Evolutionary conservation across 2,797 vertebrate genomes (phyloP).

Genomic region (Pelochelys cantorii): DNA sequence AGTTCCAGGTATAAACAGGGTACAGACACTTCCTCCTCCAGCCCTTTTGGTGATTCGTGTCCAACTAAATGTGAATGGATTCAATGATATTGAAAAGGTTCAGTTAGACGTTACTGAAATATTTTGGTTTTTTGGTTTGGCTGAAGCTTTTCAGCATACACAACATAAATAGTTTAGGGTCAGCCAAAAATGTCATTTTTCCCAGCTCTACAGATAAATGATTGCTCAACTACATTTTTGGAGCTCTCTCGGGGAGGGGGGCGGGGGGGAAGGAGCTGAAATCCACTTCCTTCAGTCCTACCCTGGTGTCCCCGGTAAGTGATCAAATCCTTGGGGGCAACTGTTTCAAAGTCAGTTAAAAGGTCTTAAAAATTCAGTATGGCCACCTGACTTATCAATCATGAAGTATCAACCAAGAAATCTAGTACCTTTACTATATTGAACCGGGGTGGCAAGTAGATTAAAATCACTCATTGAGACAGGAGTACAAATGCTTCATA

Average conservation of each 20-base stretch:
- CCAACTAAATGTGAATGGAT: background rate
- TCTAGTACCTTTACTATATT: background rate
- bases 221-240: background rate
- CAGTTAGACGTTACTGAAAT: background rate
- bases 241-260: fast-evolving
- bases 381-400: background rate
- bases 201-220: background rate
- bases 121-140: background rate
- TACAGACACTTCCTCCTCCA: background rate
- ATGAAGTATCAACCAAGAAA: background rate
- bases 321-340: background rate
- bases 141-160: background rate
- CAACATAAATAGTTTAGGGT: background rate
- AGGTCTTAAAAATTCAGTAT: background rate
- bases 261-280: background rate
- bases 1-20: background rate
- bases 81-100: background rate
- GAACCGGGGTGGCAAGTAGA: background rate
- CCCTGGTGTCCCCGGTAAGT: background rate
- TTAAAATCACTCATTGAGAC: background rate
- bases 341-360: background rate
- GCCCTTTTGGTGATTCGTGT: background rate
- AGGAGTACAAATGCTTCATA: background rate
- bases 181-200: background rate
- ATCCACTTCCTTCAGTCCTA: background rate